These are phyloP conservation scores for Drosophila mayri DNA, from an alignment of 1,140 invertebrate genomes.

Conservation along the genomic window DNA sequence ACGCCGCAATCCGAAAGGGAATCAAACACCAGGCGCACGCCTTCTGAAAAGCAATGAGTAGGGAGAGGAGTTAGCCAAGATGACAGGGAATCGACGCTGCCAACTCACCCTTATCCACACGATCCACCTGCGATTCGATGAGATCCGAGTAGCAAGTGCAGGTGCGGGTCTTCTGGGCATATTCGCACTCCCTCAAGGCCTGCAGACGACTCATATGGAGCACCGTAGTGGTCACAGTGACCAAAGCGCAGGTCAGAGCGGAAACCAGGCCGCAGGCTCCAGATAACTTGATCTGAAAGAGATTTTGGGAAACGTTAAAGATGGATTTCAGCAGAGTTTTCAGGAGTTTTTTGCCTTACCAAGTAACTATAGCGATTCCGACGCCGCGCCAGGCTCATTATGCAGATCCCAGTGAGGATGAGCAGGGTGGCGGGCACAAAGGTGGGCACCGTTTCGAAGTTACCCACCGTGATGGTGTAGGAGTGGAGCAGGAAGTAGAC, in stretches of 20 bases:
- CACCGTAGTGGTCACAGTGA: constrained; percentile 96
- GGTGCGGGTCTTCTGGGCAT: constrained; percentile 90
- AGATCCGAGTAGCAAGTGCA: constrained; percentile 91
- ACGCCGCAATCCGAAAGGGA: constrained; percentile 94
- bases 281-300: constrained; percentile 91
- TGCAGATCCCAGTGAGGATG: constrained; percentile 93
- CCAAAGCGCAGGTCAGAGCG: constrained; percentile 93
- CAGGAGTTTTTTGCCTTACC: constrained; percentile 86
- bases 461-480: constrained; percentile 92
- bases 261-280: constrained; percentile 93
- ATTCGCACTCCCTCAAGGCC: constrained; percentile 93
- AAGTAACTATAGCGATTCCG: constrained; percentile 94
- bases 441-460: constrained; percentile 93
- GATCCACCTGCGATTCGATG: constrained; percentile 86
- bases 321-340: rapidly evolving
- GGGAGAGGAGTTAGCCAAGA: neutral
- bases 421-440: constrained; percentile 93
- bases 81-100: too few species aligned
- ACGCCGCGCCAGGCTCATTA: constrained; percentile 92
- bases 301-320: neutral
- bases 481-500: constrained; percentile 91
- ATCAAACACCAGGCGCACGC: constrained; percentile 90
- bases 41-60: constrained; percentile 63
- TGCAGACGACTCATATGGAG: constrained; percentile 96
- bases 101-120: constrained; percentile 87